These are phyloP conservation scores for Microcaecilia unicolor DNA, from an alignment of 2,797 vertebrate species.

Conservation along the genomic window DNA sequence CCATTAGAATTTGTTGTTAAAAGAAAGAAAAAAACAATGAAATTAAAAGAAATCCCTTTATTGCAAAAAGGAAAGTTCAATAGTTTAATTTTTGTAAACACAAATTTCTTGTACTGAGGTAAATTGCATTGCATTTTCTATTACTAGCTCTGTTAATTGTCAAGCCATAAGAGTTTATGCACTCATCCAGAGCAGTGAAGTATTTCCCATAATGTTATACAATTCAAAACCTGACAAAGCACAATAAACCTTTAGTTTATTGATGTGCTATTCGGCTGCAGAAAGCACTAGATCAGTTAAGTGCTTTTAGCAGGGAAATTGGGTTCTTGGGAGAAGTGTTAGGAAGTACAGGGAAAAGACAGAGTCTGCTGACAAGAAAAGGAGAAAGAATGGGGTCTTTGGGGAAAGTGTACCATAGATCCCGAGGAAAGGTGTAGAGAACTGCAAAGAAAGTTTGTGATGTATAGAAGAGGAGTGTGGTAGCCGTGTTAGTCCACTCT, in stretches of 20 bases:
- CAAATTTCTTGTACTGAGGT: slow-evolving; percentile 70
- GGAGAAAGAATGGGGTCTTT: too few species aligned
- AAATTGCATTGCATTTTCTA: slow-evolving; percentile 73
- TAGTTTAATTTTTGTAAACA: slow-evolving; percentile 77
- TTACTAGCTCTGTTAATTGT: slow-evolving; percentile 76
- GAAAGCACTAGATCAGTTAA: slow-evolving; percentile 57
- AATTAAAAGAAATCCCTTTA: slow-evolving; percentile 52
- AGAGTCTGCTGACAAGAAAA: too few species aligned
- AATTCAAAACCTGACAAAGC: slow-evolving; percentile 78
- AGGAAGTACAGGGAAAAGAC: slow-evolving; percentile 32
- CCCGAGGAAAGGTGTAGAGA: slow-evolving; percentile 14
- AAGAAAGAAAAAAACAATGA: slow-evolving; percentile 6
- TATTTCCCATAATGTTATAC: slow-evolving; percentile 73
- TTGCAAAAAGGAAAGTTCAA: slow-evolving; percentile 63
- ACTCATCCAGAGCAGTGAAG: slow-evolving; percentile 68
- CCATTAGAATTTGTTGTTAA: slow-evolving; percentile 46
- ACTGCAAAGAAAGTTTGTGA: too few species aligned
- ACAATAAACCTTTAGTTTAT: slow-evolving; percentile 75
- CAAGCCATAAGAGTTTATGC: slow-evolving; percentile 73
- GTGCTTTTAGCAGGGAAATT: slow-evolving; percentile 60
- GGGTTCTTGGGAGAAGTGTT: slow-evolving; percentile 50
- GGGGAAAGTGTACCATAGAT: slow-evolving; percentile 25
- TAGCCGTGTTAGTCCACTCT: too few species aligned
- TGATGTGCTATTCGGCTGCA: slow-evolving; percentile 60
- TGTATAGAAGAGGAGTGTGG: too few species aligned